Evolutionary conservation across 2,888 invertebrate species (phyloP).

Genomic region (Acrocyrtus sp.): DNA sequence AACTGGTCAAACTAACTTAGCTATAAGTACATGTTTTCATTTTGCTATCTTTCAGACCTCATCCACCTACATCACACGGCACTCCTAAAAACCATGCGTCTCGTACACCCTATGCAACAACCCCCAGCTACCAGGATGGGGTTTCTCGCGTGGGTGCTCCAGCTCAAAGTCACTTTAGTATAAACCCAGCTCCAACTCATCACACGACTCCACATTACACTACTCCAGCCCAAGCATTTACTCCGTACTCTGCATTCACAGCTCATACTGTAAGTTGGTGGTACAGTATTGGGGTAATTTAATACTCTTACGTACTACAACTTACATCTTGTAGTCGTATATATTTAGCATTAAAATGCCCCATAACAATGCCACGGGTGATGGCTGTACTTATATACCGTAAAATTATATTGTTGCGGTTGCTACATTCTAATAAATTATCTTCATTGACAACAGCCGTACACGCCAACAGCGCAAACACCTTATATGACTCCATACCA

Average conservation of each 20-base stretch:
- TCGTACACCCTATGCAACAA: slow-evolving; percentile 60
- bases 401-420: slow-evolving; percentile 14
- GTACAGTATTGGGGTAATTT: too few relatives aligned
- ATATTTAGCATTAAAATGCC: background rate
- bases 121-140: slow-evolving; percentile 55
- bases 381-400: slow-evolving; percentile 1
- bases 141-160: slow-evolving; percentile 57
- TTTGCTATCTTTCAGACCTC: too few relatives aligned
- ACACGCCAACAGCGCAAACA: slow-evolving; percentile 92
- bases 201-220: slow-evolving; percentile 61
- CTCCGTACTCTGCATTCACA: slow-evolving; percentile 61
- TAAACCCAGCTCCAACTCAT: slow-evolving; percentile 46
- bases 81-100: slow-evolving; percentile 56
- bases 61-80: too few relatives aligned
- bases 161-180: slow-evolving; percentile 56
- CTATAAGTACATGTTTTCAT: background rate
- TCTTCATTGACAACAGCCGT: slow-evolving; percentile 72
- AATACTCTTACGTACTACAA: too few relatives aligned
- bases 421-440: background rate
- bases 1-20: background rate
- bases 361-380: background rate
- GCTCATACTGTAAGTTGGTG: slow-evolving; percentile 60
- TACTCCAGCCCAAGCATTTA: slow-evolving; percentile 61
- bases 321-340: too few relatives aligned
- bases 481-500: slow-evolving; percentile 94